A percentile compares a stretch with the other conserved stretches of the same genome.
These are phyloP conservation scores for Rotaria socialis DNA, from an alignment of 2,888 invertebrate species.

Conservation along the genomic window DNA sequence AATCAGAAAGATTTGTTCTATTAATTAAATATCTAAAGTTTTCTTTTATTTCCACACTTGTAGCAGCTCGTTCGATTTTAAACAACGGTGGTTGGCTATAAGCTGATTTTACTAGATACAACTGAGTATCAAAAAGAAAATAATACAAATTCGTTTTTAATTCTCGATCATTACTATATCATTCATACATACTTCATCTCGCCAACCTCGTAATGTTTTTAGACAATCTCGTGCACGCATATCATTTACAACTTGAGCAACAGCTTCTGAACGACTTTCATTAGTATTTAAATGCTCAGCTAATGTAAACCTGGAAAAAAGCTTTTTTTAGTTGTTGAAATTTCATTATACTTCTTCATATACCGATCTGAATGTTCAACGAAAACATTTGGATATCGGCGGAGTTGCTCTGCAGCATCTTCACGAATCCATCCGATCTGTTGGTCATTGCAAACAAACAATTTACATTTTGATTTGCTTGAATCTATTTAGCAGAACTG, in stretches of 20 bases:
- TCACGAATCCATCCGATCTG: constrained; percentile 82
- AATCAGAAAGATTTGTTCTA: background rate
- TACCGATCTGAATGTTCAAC: constrained; percentile 65
- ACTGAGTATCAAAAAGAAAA: constrained; percentile 62
- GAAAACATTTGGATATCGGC: constrained; percentile 73
- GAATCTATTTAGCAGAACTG: background rate
- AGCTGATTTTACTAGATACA: constrained; percentile 80
- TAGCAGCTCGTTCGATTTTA: constrained; percentile 83
- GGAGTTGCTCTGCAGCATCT: constrained; percentile 72
- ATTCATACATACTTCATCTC: constrained; percentile 72
- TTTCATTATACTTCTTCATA: constrained; percentile 59
- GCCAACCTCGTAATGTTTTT: constrained; percentile 71
- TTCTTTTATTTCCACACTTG: constrained; percentile 65
- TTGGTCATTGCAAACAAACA: constrained; percentile 52
- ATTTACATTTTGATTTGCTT: constrained; percentile 10
- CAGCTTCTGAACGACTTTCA: constrained; percentile 71
- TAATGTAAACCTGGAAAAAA: constrained; percentile 66
- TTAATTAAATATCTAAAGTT: constrained; percentile 36
- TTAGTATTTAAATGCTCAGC: constrained; percentile 82
- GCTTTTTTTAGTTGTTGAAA: background rate
- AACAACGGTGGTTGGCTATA: constrained; percentile 66
- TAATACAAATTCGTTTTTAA: constrained; percentile 48
- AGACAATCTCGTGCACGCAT: constrained; percentile 71
- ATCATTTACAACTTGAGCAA: constrained; percentile 74
- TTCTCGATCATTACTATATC: background rate